Evolutionary conservation across 1,140 invertebrate species (phyloP), one percentile per base, ranked within the genome.

Genomic region (Drosophila azteca): DNA sequence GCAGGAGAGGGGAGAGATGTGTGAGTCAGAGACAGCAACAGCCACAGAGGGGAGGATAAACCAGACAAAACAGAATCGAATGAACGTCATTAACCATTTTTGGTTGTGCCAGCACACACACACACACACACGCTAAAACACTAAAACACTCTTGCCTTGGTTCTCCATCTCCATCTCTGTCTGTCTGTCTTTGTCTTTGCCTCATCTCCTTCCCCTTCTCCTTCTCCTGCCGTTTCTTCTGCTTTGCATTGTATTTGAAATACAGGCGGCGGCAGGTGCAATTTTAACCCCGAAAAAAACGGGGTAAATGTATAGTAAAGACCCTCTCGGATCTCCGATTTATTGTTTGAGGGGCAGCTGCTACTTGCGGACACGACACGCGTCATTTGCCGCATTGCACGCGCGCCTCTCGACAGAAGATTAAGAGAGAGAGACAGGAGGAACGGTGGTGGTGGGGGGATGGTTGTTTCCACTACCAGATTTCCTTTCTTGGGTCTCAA

Each of bases 331-430:
- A 52, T 62, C 35, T 39, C 73, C 77, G 81, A 85, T 85, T 85
- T 80, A 53, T 59, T 60, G 59, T 58, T 64, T 26, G 24, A 17
- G 15, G 24, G 55, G 55, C 63, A 70, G 67, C 67, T 70, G 66
- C 66, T 60, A 46, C 26, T 52, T 51, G 45, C 35, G 31, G 31
- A 31, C 63, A 67, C 67, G 81, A 74, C 81, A 85, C 81, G 81
- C 81, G 81, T 85, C 82, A 63, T 51, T 58, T 61, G 74, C 61
- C 45, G 31, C 58, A 45, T 54, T 77, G 62, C 77, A 80, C 77
- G 78, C 67, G 78, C 61, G 35, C 35, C 3, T 60, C 55, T 20
- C 22, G 52, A 57, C 29, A 53, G 22, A 13, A 60, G 24, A 53
- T 46, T n/a, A 29, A 20, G 26, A 8, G 20, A 54, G 26, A 43